Evolutionary conservation across 2,888 invertebrate genomes (phyloP).

Genomic region (Drosophila maculinotata): DNA sequence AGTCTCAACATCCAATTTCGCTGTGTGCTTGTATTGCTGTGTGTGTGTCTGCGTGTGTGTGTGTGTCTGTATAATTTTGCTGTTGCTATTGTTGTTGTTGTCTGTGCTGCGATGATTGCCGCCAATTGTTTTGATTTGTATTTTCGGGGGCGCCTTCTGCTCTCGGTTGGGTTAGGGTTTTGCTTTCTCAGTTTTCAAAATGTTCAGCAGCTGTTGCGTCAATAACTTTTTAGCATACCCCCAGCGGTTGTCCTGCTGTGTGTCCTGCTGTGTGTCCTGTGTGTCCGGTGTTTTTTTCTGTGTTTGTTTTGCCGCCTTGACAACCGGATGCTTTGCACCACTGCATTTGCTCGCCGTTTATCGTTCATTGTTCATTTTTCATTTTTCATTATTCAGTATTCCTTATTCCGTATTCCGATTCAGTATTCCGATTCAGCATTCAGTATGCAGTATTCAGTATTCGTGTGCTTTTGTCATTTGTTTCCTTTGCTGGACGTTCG

Average conservation of each 20-base stretch:
- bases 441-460: slow-evolving; percentile 2
- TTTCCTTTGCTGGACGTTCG: slow-evolving; percentile 48
- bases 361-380: slow-evolving; percentile 52
- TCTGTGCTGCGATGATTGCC: slow-evolving; percentile 72
- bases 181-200: slow-evolving; percentile 31
- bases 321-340: slow-evolving; percentile 71
- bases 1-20: slow-evolving; percentile 10
- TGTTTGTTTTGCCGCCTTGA: slow-evolving; percentile 52
- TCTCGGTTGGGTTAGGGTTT: slow-evolving; percentile 25
- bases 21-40: slow-evolving; percentile 2
- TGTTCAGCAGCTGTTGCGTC: slow-evolving; percentile 65
- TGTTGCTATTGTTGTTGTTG: slow-evolving; percentile 19
- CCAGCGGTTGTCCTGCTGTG: slow-evolving; percentile 34
- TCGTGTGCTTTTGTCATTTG: slow-evolving; percentile 55
- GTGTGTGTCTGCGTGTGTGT: not conserved
- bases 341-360: slow-evolving; percentile 65
- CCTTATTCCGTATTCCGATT: not conserved
- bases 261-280: slow-evolving; percentile 29
- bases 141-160: slow-evolving; percentile 18
- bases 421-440: not conserved
- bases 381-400: slow-evolving; percentile 13
- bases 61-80: not conserved
- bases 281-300: too few relatives aligned
- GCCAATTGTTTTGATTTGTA: slow-evolving; percentile 81
- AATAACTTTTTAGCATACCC: slow-evolving; percentile 75